Evolutionary conservation across 2,888 invertebrate genomes (phyloP).

Genomic region (Habrosyne pyritoides): DNA sequence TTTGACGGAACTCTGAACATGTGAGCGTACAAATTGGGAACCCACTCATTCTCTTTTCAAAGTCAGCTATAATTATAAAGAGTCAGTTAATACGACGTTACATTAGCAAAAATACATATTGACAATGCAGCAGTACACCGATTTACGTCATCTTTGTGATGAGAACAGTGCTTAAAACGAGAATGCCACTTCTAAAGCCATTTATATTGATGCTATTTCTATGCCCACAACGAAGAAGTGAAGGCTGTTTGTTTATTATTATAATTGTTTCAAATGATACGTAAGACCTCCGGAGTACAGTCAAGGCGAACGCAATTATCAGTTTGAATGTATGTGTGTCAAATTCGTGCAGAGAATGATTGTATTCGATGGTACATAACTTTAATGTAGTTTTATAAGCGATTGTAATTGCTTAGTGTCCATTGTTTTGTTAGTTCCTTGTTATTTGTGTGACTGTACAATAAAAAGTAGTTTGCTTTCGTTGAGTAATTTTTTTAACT

Average conservation of each 20-base stretch:
- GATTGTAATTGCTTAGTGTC: not conserved
- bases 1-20: too few relatives aligned
- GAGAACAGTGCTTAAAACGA: too few relatives aligned
- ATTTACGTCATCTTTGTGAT: too few relatives aligned
- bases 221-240: not conserved
- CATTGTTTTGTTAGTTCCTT: not conserved
- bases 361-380: not conserved
- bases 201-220: not conserved
- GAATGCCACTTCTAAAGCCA: not conserved
- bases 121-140: too few relatives aligned
- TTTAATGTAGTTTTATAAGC: not conserved
- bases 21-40: too few relatives aligned
- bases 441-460: not conserved
- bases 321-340: slow-evolving; percentile 3
- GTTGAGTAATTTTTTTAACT: too few relatives aligned
- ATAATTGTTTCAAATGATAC: slow-evolving; percentile 7
- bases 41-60: too few relatives aligned
- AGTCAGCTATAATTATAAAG: too few relatives aligned
- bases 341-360: slow-evolving; percentile 6
- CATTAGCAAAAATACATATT: too few relatives aligned
- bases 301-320: slow-evolving; percentile 7
- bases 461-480: too few relatives aligned
- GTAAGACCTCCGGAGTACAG: slow-evolving; percentile 4
- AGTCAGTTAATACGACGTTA: too few relatives aligned
- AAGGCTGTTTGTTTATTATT: slow-evolving; percentile 4